A percentile compares a stretch with the other conserved stretches of the same genome.
Evolutionary conservation across 2,888 invertebrate species (phyloP).

Genomic region (Brachypalpus laphriformis): DNA sequence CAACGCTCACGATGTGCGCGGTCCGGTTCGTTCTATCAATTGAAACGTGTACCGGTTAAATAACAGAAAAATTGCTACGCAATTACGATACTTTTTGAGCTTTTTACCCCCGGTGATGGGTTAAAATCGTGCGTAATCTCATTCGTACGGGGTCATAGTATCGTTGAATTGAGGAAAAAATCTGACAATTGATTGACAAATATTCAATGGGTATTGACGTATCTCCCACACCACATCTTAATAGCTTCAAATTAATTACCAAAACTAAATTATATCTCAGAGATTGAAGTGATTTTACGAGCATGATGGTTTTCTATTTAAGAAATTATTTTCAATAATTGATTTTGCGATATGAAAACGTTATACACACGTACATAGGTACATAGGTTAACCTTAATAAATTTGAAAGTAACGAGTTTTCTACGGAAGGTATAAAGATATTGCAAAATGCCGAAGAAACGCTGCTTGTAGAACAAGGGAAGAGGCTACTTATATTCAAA

Average conservation of each 20-base stretch:
- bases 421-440: not conserved
- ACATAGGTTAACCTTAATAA: not conserved
- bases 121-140: constrained; percentile 55
- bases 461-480: too few species aligned
- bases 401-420: too few species aligned
- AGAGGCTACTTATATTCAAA: too few species aligned
- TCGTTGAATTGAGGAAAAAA: constrained; percentile 34
- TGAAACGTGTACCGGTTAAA: constrained; percentile 47
- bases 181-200: constrained; percentile 70
- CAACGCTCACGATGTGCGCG: constrained; percentile 32
- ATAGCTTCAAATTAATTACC: constrained; percentile 49
- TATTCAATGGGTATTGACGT: constrained; percentile 42
- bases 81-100: constrained; percentile 38
- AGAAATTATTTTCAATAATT: not conserved
- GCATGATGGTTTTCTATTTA: constrained; percentile 12
- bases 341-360: not conserved
- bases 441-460: not conserved
- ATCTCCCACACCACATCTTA: constrained; percentile 53
- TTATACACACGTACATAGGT: not conserved
- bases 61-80: constrained; percentile 27
- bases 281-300: constrained; percentile 5
- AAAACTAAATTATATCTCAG: constrained; percentile 6
- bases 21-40: constrained; percentile 36
- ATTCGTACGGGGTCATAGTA: constrained; percentile 33
- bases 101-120: constrained; percentile 30